phyloP scores from a whole-genome alignment of 2,797 vertebrate species.

The Semaprochilodus insignis region DNA sequence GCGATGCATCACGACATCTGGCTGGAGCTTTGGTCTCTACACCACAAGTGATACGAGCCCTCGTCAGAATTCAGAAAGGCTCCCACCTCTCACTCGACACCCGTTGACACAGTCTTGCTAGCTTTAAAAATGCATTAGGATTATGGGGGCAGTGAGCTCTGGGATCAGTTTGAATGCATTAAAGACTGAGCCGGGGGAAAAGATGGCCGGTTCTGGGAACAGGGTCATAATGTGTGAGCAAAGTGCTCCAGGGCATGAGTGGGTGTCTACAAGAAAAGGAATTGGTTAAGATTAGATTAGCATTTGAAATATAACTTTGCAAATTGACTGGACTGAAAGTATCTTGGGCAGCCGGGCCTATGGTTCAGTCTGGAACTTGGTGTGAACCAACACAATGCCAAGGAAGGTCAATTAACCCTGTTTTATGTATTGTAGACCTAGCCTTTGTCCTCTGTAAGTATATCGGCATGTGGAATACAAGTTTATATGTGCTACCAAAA shows the following conservation, averaged over 20 bases:
- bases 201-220: conserved; percentile 14
- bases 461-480: too few species aligned
- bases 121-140: conserved; percentile 55
- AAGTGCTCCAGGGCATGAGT: conserved; percentile 12
- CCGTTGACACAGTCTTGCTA: conserved; percentile 30
- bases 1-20: conserved; percentile 38
- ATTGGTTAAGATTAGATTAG: conserved; percentile 26
- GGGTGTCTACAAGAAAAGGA: conserved; percentile 23
- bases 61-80: conserved; percentile 51
- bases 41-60: conserved; percentile 20
- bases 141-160: conserved; percentile 42
- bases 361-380: not conserved
- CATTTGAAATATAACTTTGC: not conserved
- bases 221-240: conserved; percentile 22
- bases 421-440: not conserved
- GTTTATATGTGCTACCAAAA: too few species aligned
- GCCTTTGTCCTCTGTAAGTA: not conserved
- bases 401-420: not conserved
- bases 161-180: conserved; percentile 38
- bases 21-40: conserved; percentile 17
- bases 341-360: not conserved
- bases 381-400: not conserved
- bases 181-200: conserved; percentile 32
- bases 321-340: not conserved
- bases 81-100: conserved; percentile 13